Conservation (phyloP, 1,140 invertebrate species). For the Rhopalosiphum padi region DNA sequence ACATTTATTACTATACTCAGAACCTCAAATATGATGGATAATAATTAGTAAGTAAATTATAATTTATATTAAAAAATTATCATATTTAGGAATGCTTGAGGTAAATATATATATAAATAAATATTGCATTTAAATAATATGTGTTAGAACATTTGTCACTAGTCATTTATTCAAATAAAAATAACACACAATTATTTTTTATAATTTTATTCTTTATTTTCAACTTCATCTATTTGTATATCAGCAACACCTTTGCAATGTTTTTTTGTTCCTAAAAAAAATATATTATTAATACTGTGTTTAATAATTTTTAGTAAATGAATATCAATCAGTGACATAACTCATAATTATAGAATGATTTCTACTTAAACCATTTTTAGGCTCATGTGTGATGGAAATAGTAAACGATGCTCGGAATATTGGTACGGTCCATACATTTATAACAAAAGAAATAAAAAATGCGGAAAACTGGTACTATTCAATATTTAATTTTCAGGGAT, state of each 20-base stretch:
- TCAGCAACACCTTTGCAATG: constrained; percentile 31
- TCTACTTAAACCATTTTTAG: background rate
- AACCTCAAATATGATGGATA: no score
- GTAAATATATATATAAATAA: no score
- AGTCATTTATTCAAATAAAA: background rate
- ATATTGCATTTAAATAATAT: no score
- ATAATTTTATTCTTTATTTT: constrained; percentile 11
- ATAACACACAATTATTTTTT: background rate
- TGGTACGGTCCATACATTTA: no score
- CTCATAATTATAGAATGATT: background rate
- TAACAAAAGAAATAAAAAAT: no score
- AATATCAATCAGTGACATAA: background rate
- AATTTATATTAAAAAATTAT: no score
- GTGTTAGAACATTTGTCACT: background rate
- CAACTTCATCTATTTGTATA: constrained; percentile 21
- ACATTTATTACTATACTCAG: no score
- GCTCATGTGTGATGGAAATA: background rate
- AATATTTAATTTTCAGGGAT: no score
- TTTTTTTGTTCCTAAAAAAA: constrained; percentile 33
- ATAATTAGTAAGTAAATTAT: no score
- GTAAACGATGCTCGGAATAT: no score
- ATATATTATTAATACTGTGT: background rate
- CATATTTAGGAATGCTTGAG: no score
- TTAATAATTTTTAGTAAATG: background rate
- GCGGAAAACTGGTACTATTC: no score